Evolutionary conservation across 2,888 invertebrate genomes (phyloP), one percentile per base, ranked within the genome.

Genomic region (Miltochrista miniata): DNA sequence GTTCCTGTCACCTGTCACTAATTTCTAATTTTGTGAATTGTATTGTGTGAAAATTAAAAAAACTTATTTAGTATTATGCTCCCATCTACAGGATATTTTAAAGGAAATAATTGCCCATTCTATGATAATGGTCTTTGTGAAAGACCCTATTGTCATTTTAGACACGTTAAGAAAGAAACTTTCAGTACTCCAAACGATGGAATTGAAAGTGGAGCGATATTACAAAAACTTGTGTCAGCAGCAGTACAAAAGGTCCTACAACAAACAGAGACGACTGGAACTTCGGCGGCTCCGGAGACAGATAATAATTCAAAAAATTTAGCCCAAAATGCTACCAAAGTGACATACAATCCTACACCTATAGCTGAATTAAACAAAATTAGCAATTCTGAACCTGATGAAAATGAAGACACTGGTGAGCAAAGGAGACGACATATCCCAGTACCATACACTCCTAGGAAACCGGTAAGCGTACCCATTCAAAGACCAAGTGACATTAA

Each of bases 111-210:
- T 70, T 98, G 98, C 83, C 98, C 98, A 18, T 98, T 96, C 89
- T 97, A 94, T 81, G 94, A 95, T 73, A 94, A 92, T 78, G 95
- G 95, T 56, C 88, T 94, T 45, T 98, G 98, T 87, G 95, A 95
- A 67, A 93, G 98, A 72, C 97, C 98, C 15, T 97, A 98, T 86
- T 98, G 98, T 89, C 98, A 98, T 89, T 98, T 96, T 85, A 95
- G 96, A 76, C 98, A 98, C 86, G 93, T 94, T 64, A 95, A 94
- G 75, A 95, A 94, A 91, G 96, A 96, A 92, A 71, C 75, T 56
- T 82, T 82, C 57, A 86, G 81, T 61, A 76, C 83, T 51, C 56
- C 73, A 54, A 83, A 83, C 58, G 85, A 89, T 51, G 85, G 85
- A 39, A 76, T 92, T 55, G 86, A 92, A 69, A 87, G 87, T 83